These are phyloP conservation scores for Hydropotes inermis DNA, from an alignment of 2,113 vertebrate genomes.

Conservation along the genomic window DNA sequence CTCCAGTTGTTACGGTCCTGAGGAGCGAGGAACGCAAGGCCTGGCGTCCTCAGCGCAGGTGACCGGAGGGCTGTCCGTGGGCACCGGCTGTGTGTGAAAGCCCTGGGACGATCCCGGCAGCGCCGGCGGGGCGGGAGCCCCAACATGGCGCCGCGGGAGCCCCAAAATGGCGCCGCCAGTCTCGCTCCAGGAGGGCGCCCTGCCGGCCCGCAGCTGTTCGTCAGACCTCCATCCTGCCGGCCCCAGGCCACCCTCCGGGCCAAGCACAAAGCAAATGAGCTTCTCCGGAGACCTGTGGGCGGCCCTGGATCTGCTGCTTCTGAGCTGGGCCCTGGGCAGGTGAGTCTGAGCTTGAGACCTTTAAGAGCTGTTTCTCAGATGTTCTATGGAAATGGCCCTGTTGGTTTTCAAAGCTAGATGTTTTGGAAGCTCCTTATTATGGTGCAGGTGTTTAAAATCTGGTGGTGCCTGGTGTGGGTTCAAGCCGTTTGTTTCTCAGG, in stretches of 20 bases:
- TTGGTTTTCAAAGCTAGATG: neutral
- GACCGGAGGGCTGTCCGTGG: accelerated
- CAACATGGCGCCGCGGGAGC: accelerated
- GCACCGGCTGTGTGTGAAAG: too few species aligned
- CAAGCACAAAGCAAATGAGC: neutral
- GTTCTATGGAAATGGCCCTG: neutral
- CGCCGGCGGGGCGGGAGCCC: neutral
- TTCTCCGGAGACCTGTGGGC: neutral
- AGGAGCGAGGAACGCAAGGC: neutral
- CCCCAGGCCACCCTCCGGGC: neutral
- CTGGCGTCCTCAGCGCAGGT: neutral
- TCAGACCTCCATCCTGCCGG: neutral
- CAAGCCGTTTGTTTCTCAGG: neutral
- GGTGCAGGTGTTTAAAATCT: neutral
- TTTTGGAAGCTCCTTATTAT: neutral
- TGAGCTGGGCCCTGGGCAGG: neutral
- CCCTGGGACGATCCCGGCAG: too few species aligned
- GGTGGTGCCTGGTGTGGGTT: neutral
- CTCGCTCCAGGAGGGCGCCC: neutral
- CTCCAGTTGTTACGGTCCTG: neutral
- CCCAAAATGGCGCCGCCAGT: accelerated
- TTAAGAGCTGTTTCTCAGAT: neutral
- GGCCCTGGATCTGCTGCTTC: neutral
- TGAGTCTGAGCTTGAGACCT: accelerated
- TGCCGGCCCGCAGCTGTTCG: neutral